Evolutionary conservation across 1,140 invertebrate genomes (phyloP).

Genomic region (Tyrophagus putrescentiae): DNA sequence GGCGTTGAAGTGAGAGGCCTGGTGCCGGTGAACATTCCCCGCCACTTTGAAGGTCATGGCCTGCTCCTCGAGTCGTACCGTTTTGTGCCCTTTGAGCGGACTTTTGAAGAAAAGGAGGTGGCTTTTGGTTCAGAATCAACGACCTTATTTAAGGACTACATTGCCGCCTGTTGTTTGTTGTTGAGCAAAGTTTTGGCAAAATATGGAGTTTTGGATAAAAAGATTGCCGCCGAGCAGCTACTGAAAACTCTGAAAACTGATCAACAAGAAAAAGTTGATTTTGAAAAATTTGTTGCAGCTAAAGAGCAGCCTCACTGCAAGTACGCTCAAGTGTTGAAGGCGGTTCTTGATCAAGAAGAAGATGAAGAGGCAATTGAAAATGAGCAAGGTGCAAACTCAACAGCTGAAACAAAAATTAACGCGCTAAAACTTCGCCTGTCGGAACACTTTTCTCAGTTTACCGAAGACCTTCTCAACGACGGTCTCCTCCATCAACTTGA

Average conservation of each 20-base stretch:
- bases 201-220: neutral
- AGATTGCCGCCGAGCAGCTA: neutral
- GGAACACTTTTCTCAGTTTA: neutral
- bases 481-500: neutral
- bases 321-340: neutral
- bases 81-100: conserved; percentile 48
- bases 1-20: conserved; percentile 40
- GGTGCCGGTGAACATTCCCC: conserved; percentile 61
- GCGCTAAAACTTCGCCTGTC: no score
- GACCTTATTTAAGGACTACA: conserved; percentile 27
- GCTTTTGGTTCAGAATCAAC: conserved; percentile 30
- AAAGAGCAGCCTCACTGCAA: neutral
- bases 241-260: neutral
- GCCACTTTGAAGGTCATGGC: conserved; percentile 47
- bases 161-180: conserved; percentile 26
- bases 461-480: neutral
- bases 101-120: conserved; percentile 40
- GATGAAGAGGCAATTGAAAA: neutral
- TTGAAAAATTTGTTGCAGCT: neutral
- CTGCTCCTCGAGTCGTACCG: conserved; percentile 66
- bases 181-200: neutral
- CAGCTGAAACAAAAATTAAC: no score
- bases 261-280: neutral
- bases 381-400: neutral
- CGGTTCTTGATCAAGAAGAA: neutral